phyloP scores from a whole-genome alignment of 2,113 vertebrate species.

The Pundamilia nyererei region DNA sequence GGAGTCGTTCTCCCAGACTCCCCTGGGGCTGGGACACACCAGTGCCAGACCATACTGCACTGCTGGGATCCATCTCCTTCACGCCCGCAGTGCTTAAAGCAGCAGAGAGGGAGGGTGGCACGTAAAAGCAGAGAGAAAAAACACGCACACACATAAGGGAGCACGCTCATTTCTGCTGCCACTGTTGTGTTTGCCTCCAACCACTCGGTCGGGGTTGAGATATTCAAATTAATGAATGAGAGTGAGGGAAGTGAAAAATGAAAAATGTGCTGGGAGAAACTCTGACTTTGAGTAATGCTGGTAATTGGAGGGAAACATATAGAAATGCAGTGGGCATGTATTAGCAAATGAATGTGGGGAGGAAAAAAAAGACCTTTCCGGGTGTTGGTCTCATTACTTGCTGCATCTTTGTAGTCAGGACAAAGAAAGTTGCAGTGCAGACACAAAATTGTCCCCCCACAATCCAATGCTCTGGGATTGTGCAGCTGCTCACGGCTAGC shows the following conservation, averaged over 20 bases:
- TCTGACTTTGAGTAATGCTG: conserved; percentile 72
- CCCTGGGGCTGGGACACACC: conserved; percentile 47
- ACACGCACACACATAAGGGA: conserved; percentile 19
- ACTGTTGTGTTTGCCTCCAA: conserved; percentile 34
- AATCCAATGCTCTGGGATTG: conserved; percentile 1
- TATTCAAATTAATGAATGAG: conserved; percentile 69
- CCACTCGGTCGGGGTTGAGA: conserved; percentile 18
- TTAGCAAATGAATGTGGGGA: conserved; percentile 54
- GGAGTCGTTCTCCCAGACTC: conserved; percentile 66
- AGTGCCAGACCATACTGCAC: conserved; percentile 27
- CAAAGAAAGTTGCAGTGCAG: conserved; percentile 48
- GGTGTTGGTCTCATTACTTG: conserved; percentile 51
- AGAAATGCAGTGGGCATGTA: conserved; percentile 59
- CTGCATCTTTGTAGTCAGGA: conserved; percentile 27
- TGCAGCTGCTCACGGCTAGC: conserved; percentile 8
- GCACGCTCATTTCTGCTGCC: background rate
- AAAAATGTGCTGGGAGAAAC: conserved; percentile 53
- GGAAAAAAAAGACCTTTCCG: background rate
- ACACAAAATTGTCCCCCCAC: conserved; percentile 28
- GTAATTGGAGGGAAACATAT: conserved; percentile 66
- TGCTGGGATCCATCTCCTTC: conserved; percentile 51
- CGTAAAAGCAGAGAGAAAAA: background rate
- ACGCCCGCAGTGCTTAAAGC: conserved; percentile 11
- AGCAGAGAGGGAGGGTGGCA: background rate
- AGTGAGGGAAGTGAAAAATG: conserved; percentile 62